Conservation (phyloP, 2,797 vertebrate genomes). For the Oreochromis grahami region DNA sequence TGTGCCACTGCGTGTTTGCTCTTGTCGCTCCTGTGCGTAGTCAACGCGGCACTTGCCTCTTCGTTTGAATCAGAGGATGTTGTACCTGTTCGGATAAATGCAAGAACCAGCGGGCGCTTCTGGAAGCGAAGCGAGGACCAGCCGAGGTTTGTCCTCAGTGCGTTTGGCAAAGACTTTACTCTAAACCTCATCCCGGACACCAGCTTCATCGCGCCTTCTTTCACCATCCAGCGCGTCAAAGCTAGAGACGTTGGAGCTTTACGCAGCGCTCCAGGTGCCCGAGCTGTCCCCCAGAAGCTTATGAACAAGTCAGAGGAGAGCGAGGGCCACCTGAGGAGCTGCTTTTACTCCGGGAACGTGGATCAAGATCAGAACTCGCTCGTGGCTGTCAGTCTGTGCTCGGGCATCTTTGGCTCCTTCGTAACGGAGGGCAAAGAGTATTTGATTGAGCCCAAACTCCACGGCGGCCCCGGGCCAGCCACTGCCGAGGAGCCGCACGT, state of each 20-base stretch:
- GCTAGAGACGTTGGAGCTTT: constrained; percentile 36
- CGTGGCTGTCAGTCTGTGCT: constrained; percentile 87
- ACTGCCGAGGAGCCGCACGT: constrained; percentile 75
- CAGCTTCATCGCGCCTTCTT: constrained; percentile 83
- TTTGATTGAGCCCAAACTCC: constrained; percentile 79
- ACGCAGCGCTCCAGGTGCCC: constrained; percentile 30
- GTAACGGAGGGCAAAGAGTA: constrained; percentile 82
- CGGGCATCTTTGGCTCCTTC: constrained; percentile 86
- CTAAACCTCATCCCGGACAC: constrained; percentile 83
- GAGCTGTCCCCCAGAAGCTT: neutral
- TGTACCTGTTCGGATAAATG: constrained; percentile 67
- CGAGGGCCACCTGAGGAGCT: constrained; percentile 66
- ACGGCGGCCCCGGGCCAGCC: constrained; percentile 14
- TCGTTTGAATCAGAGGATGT: constrained; percentile 72
- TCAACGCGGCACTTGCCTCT: constrained; percentile 37
- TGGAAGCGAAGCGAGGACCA: constrained; percentile 73
- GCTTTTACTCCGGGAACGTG: constrained; percentile 87
- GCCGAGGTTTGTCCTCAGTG: constrained; percentile 72
- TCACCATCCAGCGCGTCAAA: constrained; percentile 78
- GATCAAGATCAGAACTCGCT: constrained; percentile 76
- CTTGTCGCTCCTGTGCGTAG: constrained; percentile 49
- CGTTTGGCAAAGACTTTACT: constrained; percentile 80
- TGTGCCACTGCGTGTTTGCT: constrained; percentile 25
- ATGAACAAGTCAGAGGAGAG: constrained; percentile 40
- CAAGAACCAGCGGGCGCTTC: constrained; percentile 54